phyloP scores from a whole-genome alignment of 2,888 invertebrate genomes.

The Anthrax anthrax region DNA sequence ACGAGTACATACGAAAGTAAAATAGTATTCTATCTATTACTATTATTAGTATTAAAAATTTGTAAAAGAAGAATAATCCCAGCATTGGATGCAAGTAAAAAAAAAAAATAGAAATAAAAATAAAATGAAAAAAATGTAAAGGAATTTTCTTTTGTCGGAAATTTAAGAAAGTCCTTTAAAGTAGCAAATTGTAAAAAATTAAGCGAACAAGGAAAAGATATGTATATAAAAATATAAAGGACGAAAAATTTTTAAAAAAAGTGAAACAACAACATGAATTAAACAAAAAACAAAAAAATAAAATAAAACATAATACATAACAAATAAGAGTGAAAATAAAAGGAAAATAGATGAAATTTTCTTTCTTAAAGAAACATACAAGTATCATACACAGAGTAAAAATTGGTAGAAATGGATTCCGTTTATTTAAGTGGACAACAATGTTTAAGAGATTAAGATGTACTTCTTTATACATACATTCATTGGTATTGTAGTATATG shows the following conservation, averaged over 20 bases:
- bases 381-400: too few species aligned
- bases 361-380: too few species aligned
- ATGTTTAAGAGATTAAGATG: too few species aligned
- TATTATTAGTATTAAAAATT: too few species aligned
- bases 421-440: constrained; percentile 7
- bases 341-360: constrained; percentile 1
- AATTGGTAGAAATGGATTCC: constrained; percentile 1
- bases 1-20: too few species aligned
- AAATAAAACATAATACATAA: not conserved
- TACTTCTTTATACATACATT: too few species aligned
- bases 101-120: too few species aligned
- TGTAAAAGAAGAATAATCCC: not conserved
- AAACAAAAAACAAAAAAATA: not conserved
- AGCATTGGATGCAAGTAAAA: not conserved
- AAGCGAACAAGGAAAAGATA: constrained; percentile 4
- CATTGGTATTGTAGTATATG: too few species aligned
- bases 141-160: not conserved
- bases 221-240: too few species aligned
- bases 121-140: too few species aligned
- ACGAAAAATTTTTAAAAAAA: not conserved
- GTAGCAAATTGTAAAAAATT: constrained; percentile 6
- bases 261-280: too few species aligned
- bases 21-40: too few species aligned
- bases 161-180: constrained; percentile 1
- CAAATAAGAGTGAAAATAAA: not conserved